These are phyloP conservation scores for Heliconius sara DNA, from an alignment of 2,888 invertebrate species.

Conservation along the genomic window DNA sequence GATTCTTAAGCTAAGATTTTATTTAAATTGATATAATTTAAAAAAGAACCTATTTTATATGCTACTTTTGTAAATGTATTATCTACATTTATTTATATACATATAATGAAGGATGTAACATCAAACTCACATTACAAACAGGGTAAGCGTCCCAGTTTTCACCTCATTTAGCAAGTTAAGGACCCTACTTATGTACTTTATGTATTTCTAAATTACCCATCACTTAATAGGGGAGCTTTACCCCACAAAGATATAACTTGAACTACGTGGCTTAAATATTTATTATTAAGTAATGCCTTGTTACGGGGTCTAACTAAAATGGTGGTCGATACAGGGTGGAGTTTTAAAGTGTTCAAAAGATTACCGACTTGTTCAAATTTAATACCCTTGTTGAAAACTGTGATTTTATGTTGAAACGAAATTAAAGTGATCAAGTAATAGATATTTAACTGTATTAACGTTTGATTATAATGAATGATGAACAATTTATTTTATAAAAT, in stretches of 20 bases:
- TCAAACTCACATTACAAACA: conserved; percentile 59
- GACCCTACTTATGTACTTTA: conserved; percentile 83
- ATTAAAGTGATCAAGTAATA: conserved; percentile 18
- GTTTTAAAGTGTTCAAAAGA: conserved; percentile 80
- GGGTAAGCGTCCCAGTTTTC: conserved; percentile 78
- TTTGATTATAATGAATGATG: neutral
- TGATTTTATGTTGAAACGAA: conserved; percentile 48
- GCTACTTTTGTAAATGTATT: neutral
- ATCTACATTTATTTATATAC: neutral
- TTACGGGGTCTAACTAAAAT: conserved; percentile 56
- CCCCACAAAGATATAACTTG: conserved; percentile 64
- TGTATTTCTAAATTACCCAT: conserved; percentile 84
- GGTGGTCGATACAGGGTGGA: conserved; percentile 66
- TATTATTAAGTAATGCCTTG: conserved; percentile 17
- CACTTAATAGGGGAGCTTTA: conserved; percentile 79
- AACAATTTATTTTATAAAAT: neutral
- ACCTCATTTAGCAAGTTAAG: conserved; percentile 82
- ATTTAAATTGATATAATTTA: neutral
- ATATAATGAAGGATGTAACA: conserved; percentile 14
- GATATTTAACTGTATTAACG: conserved; percentile 7
- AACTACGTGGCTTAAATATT: conserved; percentile 51
- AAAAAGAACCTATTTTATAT: neutral
- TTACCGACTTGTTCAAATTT: conserved; percentile 80
- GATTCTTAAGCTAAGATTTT: neutral
- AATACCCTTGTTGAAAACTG: conserved; percentile 63